Evolutionary conservation across 2,888 invertebrate genomes (phyloP), one percentile per base, ranked within the genome.

Genomic region (Apamea epomidion): DNA sequence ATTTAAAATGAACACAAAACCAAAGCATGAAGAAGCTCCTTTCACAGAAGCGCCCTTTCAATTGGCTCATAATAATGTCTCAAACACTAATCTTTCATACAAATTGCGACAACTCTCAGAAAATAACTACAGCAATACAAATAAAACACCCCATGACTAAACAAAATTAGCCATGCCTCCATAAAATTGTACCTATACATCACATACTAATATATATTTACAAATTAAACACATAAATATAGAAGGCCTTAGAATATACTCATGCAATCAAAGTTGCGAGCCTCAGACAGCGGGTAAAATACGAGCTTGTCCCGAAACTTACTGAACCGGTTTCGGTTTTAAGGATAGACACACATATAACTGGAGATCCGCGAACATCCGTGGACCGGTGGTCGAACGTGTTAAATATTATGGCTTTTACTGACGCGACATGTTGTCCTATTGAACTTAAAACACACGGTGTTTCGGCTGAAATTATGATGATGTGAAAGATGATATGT

Each of bases 261-360:
- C 65, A 48, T 29, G 60, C 18, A 76, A 81, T 74, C 71, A 87
- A 81, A 81, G 77, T 74, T 88, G 78, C 85, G 64, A 78, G 76
- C 70, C 65, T 75, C 75, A 79, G 71, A 81, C 82, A 54, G 60
- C 62, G 54, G 62, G n/a, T 74, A 60, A 75, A 69, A 80, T 85
- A 80, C 62, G 79, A 78, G 68, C 76, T 65, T n/a, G 78, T 74
- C 80, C 85, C 87, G 58, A 89, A 88, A 87, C 82, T 90, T 29
- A 80, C 85, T 60, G n/a, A 70, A 89, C 90, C 83, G 89, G 89
- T 89, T 89, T 62, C 42, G 2, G 65, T 54, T 37, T 37, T 83
- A 65, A 85, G 78, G 79, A 77, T 37, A 58, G 74, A 42, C 65
- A 58, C 77, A 85, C 88, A 76, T 68, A 42, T 77, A 65, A 77